Base-by-base conservation (phyloP, 2,113 vertebrate genomes). In the Scalopus aquaticus region DNA sequence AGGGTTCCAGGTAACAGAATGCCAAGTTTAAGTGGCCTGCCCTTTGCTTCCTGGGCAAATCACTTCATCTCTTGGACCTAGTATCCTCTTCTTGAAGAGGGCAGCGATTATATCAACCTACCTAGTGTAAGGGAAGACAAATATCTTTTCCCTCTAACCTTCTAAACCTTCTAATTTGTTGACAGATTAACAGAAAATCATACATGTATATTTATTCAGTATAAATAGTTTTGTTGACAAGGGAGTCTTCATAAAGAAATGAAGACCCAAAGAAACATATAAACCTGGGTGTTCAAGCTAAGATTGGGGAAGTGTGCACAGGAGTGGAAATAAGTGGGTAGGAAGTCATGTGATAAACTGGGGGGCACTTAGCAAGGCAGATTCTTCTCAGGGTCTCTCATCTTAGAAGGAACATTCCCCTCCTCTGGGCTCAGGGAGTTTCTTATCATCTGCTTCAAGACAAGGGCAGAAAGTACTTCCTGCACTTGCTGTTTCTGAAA, bases 301-400 rank as follows among this genome's bases (percentile, higher is more conserved):
- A 35, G 39, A 58, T 28, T 60, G n/a, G 28, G 60, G 42, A 30
- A 67, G 28, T 30, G 20, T 9, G 6, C 37, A 32, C 8, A 26
- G 12, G 44, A 0, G 3, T 16, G 37, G 20, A 2, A 37, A 35
- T 13, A 65, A 24, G 0, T 1, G 13, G 10, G 4, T 35, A 26
- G 11, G 49, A 30, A 58, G 19, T 17, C 8, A 80, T 10, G 15
- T 32, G 7, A 46, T 37, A 20, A 3, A 28, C 0, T 3, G 9
- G 30, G 8, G 30, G 7, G 44, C 17, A 19, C 67, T 56, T 20
- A 26, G 65, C 54, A 51, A 88, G 37, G 42, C 28, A 3, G n/a
- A 32, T 16, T 39, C 16, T n/a, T 64, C 28, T 89, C 60, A 16
- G 60, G 13, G 10, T 60, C n/a, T 5, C 15, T 22, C 0, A 30